Evolutionary conservation across 2,888 invertebrate species (phyloP), one percentile per base, ranked within the genome.

Genomic region (Folsomia candida): DNA sequence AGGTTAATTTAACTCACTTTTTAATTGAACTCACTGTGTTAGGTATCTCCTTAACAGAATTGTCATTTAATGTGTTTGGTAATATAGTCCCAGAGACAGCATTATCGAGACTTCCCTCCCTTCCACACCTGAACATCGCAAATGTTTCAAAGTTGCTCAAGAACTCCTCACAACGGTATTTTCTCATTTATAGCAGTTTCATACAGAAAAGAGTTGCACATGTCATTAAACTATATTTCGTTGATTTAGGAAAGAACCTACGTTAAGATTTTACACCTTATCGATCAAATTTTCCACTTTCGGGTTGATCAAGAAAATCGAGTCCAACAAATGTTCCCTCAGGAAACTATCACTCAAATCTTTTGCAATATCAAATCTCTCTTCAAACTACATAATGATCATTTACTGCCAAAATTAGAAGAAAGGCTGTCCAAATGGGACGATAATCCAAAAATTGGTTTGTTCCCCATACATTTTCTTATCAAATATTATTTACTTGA

Each of bases 361-460:
- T 88, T 89, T 81, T 86, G 88, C 25, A 89, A 88, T 81, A 85
- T 88, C 63, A 87, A 88, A 77, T 87, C 87, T 51, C 86, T 89
- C 67, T 88, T 87, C 80, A 86, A 86, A 79, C 87, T 89, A 79
- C 89, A 89, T 81, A 85, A 87, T 76, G 87, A 88, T 75, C 88
- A 88, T 80, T 82, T 89, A 28, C 81, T 89, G 58, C 88, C 88
- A 0, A 86, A 87, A 80, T 82, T 89, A 27, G 86, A 88, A 80
- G 85, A 85, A 61, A 82, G 88, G 61, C 85, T 87, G 82, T 81
- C 85, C 51, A 83, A 83, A 65, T 89, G 89, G 89, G 71, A 79
- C 24, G 75, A 75, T 11, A 76, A 78, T 67, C 78, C 79, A 18
- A 61, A 76, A 58, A 78, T 79, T 22, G 79, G 79, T 77, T 67